Evolutionary conservation across 1,140 invertebrate genomes (phyloP).

Genomic region (Microplitis mediator): DNA sequence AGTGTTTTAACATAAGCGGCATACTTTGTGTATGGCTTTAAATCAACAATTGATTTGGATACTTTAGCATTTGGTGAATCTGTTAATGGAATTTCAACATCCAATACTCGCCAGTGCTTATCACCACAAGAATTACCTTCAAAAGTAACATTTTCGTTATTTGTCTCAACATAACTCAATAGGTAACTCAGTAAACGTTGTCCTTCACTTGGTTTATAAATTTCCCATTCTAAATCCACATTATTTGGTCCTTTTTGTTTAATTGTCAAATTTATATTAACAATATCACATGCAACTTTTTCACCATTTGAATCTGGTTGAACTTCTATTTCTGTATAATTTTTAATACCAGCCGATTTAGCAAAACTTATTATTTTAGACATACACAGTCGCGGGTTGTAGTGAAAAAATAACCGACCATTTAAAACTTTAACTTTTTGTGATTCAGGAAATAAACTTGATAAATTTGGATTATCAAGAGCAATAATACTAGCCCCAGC

Average conservation of each 20-base stretch:
- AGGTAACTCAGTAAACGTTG: conserved; percentile 66
- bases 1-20: conserved; percentile 72
- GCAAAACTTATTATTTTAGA: conserved; percentile 69
- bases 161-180: conserved; percentile 66
- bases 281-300: conserved; percentile 69
- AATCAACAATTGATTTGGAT: conserved; percentile 52
- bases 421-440: conserved; percentile 64
- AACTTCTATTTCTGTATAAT: conserved; percentile 63
- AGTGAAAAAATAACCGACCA: conserved; percentile 74
- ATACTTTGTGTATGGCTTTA: conserved; percentile 71
- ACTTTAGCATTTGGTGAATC: conserved; percentile 26
- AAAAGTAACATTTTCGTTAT: conserved; percentile 61
- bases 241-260: conserved; percentile 47
- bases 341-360: conserved; percentile 48
- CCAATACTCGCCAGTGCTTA: conserved; percentile 47
- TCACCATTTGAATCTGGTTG: conserved; percentile 73
- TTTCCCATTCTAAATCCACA: conserved; percentile 63
- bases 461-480: conserved; percentile 58
- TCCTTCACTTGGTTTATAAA: conserved; percentile 51
- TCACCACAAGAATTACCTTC: conserved; percentile 46
- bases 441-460: conserved; percentile 35
- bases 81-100: conserved; percentile 41
- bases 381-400: conserved; percentile 78
- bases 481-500: conserved; percentile 64
- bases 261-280: conserved; percentile 59